Conservation (phyloP, 30 jellyfish, hydroid and myxozoan genomes). For the Haliclystus octoradiatus region DNA sequence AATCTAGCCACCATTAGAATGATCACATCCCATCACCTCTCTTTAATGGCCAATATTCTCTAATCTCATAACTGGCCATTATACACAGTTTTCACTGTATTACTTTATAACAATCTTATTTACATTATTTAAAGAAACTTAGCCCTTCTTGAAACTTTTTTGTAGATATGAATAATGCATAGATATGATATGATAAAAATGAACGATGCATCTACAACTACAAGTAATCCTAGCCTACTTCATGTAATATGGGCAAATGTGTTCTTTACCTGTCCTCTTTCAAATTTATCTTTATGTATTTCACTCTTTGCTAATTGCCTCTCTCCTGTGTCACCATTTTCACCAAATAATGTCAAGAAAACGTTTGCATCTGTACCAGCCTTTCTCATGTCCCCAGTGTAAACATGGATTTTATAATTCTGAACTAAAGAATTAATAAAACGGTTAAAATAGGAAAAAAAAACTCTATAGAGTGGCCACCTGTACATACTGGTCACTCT, state of each 20-base stretch:
- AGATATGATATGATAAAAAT: not conserved
- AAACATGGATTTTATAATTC: slow-evolving; percentile 69
- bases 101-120: too few relatives aligned
- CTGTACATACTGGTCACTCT: too few relatives aligned
- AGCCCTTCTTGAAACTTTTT: too few relatives aligned
- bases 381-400: slow-evolving; percentile 77
- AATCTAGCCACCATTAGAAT: too few relatives aligned
- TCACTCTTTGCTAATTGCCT: slow-evolving; percentile 77
- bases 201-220: not conserved
- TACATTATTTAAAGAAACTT: too few relatives aligned
- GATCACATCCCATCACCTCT: too few relatives aligned
- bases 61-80: too few relatives aligned
- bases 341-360: slow-evolving; percentile 82
- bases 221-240: not conserved
- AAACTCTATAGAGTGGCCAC: not conserved
- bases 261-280: slow-evolving; percentile 80
- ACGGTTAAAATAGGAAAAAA: not conserved
- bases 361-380: slow-evolving; percentile 99
- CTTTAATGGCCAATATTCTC: too few relatives aligned
- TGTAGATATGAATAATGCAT: too few relatives aligned
- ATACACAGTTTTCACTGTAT: too few relatives aligned
- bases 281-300: slow-evolving; percentile 75
- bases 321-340: slow-evolving; percentile 97
- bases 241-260: too few relatives aligned
- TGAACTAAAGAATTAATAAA: slow-evolving; percentile 45